phyloP scores from a whole-genome alignment of 2,113 vertebrate species.

The Calypte anna region DNA sequence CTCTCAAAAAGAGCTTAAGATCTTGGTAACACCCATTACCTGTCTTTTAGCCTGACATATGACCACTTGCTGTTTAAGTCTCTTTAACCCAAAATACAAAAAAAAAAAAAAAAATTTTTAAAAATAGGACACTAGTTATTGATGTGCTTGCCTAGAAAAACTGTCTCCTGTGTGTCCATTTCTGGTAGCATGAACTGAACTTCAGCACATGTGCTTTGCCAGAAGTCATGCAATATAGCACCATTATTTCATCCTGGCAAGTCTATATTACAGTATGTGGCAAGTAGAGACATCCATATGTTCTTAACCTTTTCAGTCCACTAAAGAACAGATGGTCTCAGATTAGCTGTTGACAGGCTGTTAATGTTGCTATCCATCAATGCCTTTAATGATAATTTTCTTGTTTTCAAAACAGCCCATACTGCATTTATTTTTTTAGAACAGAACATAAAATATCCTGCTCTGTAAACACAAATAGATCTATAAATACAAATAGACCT shows the following conservation, averaged over 20 bases:
- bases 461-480: not conserved
- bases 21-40: not conserved
- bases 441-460: not conserved
- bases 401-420: slow-evolving; percentile 23
- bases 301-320: slow-evolving; percentile 24
- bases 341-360: slow-evolving; percentile 32
- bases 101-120: too few species aligned
- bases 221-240: not conserved
- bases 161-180: not conserved
- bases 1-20: not conserved
- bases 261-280: not conserved
- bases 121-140: not conserved
- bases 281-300: not conserved
- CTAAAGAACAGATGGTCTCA: slow-evolving; percentile 19
- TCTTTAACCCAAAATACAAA: not conserved
- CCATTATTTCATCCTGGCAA: not conserved
- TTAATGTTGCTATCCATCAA: slow-evolving; percentile 37
- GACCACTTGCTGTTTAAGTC: not conserved
- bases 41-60: not conserved
- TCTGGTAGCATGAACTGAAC: not conserved
- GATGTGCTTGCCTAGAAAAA: not conserved
- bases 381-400: slow-evolving; percentile 26
- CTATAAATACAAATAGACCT: not conserved
- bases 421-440: not conserved
- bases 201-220: not conserved